Evolutionary conservation across 1,140 invertebrate species (phyloP).

Genomic region (Macrosteles quadrilineatus): DNA sequence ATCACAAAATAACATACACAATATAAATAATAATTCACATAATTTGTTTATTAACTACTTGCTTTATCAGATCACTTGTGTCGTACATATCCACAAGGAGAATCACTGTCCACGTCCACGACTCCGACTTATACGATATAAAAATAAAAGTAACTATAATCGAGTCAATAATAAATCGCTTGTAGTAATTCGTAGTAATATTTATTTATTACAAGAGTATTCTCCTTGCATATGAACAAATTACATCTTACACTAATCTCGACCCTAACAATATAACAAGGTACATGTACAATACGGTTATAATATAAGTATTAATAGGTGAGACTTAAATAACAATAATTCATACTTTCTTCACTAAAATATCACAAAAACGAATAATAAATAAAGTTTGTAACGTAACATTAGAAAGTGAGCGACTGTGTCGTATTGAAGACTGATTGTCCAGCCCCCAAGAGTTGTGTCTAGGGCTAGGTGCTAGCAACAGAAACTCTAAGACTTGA

Average conservation of each 20-base stretch:
- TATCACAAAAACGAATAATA: conserved; percentile 46
- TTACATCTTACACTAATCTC: conserved; percentile 40
- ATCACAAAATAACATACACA: not conserved
- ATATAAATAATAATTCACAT: conserved; percentile 40
- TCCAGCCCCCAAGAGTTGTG: conserved; percentile 36
- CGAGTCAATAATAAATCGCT: conserved; percentile 28
- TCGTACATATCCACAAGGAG: conserved; percentile 42
- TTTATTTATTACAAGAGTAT: conserved; percentile 38
- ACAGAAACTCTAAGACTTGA: conserved; percentile 27
- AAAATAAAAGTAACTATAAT: conserved; percentile 34
- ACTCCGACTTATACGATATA: conserved; percentile 31
- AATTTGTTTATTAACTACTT: conserved; percentile 40
- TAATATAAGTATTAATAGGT: conserved; percentile 44
- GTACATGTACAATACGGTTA: conserved; percentile 43
- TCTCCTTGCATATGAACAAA: conserved; percentile 43
- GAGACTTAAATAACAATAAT: conserved; percentile 46
- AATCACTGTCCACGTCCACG: conserved; percentile 31
- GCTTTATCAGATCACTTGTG: conserved; percentile 36
- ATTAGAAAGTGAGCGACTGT: conserved; percentile 41
- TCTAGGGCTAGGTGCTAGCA: conserved; percentile 31
- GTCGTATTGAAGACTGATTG: conserved; percentile 37
- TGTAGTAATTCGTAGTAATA: conserved; percentile 36
- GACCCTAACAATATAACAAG: conserved; percentile 47
- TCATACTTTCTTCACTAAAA: conserved; percentile 45
- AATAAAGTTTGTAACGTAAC: conserved; percentile 36